Conservation (phyloP, 2,797 vertebrate genomes). For the Tragopan temminckii region DNA sequence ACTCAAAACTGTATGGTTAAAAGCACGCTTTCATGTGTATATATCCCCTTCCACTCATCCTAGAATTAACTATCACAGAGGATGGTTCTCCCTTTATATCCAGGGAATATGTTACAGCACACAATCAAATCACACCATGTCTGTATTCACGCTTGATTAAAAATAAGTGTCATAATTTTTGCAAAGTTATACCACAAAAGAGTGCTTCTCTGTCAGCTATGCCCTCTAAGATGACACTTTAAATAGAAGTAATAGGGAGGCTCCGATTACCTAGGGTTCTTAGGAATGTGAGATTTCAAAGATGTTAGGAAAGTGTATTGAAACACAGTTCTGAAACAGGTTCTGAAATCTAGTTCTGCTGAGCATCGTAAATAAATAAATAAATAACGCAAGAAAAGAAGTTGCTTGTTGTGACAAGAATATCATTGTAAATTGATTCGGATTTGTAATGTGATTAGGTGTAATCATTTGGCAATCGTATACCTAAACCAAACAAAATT, state of each 20-base stretch:
- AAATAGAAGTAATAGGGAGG: not conserved
- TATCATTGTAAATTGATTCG: not conserved
- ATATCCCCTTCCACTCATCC: not conserved
- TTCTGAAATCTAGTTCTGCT: not conserved
- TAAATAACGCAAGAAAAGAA: not conserved
- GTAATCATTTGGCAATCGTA: not conserved
- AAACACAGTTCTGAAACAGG: not conserved
- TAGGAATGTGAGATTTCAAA: not conserved
- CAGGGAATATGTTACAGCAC: not conserved
- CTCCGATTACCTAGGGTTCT: constrained; percentile 5
- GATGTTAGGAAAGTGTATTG: not conserved
- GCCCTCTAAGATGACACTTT: not conserved
- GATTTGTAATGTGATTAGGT: not conserved
- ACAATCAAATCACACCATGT: not conserved
- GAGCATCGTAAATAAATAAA: not conserved
- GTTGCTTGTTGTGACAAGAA: not conserved
- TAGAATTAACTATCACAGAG: not conserved
- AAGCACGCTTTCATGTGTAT: not conserved
- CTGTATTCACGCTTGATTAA: not conserved
- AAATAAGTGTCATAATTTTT: not conserved
- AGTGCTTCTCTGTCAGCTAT: not conserved
- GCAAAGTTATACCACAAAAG: not conserved
- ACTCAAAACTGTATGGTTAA: constrained; percentile 15
- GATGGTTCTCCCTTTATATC: not conserved
- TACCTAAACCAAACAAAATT: not conserved